Conservation (phyloP, 37 sponge, comb jelly and placozoan genomes). For the Aphrocallistes beatrix region DNA sequence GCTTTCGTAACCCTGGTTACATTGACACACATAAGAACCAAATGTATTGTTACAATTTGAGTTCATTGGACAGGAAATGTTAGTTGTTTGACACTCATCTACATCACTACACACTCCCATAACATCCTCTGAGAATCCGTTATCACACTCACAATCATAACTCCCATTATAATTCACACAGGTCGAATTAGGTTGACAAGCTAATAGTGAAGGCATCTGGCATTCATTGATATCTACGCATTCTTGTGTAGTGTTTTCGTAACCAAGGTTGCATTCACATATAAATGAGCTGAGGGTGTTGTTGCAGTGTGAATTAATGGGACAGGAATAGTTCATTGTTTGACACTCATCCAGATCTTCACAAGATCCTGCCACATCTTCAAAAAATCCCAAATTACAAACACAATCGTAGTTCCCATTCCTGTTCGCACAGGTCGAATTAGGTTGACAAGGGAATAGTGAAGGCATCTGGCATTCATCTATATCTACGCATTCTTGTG, state of each 20-base stretch:
- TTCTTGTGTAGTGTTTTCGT: not conserved
- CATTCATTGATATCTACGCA: not conserved
- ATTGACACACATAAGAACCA: not conserved
- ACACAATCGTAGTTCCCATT: not conserved
- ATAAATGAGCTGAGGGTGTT: not conserved
- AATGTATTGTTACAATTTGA: not conserved
- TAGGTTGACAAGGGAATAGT: not conserved
- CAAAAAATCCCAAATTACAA: not conserved
- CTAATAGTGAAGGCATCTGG: not conserved
- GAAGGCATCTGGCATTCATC: not conserved
- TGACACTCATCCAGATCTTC: not conserved
- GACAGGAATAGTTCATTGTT: not conserved
- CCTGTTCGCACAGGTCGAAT: not conserved
- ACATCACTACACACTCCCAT: not conserved
- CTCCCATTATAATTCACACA: not conserved
- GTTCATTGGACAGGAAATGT: not conserved
- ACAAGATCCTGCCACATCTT: not conserved
- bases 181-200: not conserved
- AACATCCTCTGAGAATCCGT: not conserved
- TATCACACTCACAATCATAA: not conserved
- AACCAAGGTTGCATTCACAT: conserved; percentile 7
- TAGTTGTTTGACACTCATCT: not conserved
- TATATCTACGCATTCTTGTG: not conserved
- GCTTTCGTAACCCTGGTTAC: not conserved
- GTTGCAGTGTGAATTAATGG: not conserved